phyloP scores from a whole-genome alignment of 1,140 invertebrate species.

The Saccostrea cuccullata region DNA sequence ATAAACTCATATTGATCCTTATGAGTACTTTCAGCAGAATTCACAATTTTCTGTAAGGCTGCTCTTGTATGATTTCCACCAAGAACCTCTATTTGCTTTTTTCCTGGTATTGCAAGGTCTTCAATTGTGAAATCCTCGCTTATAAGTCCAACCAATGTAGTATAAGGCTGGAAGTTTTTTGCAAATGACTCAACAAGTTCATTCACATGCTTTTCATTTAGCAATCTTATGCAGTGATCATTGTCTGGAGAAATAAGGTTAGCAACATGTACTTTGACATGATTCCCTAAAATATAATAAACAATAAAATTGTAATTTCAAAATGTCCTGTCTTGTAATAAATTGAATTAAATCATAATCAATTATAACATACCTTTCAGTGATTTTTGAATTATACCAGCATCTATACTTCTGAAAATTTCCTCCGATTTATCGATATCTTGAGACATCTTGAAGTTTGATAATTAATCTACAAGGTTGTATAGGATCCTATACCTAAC shows the following conservation, averaged over 20 bases:
- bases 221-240: neutral
- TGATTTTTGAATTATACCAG: neutral
- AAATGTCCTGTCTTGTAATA: neutral
- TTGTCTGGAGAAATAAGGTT: neutral
- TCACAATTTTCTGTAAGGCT: neutral
- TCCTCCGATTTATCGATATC: neutral
- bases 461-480: neutral
- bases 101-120: neutral
- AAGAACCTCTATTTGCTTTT: neutral
- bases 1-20: constrained; percentile 9
- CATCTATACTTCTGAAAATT: constrained; percentile 6
- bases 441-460: neutral
- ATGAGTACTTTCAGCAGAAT: neutral
- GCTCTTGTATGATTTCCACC: neutral
- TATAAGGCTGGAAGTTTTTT: neutral
- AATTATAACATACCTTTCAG: neutral
- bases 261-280: neutral
- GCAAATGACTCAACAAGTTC: neutral
- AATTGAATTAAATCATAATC: neutral
- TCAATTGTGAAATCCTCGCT: neutral
- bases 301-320: neutral
- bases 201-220: neutral
- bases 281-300: neutral
- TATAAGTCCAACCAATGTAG: neutral
- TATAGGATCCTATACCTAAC: no score